Evolutionary conservation across 1,140 invertebrate species (phyloP), one percentile per base, ranked within the genome.

Genomic region (Parapsyche elsis): DNA sequence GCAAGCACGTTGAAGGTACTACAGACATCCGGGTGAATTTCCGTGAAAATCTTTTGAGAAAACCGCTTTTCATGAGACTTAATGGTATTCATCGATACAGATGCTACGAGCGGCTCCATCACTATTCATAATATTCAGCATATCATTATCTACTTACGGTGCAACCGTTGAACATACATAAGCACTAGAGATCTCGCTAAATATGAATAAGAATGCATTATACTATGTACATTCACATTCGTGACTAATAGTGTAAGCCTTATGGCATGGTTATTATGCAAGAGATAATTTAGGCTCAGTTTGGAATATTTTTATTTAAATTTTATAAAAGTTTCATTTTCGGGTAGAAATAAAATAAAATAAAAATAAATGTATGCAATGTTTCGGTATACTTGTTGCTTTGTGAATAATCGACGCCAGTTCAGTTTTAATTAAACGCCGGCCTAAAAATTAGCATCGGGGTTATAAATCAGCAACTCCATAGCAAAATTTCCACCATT

Each of bases 101-200:
- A 73, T 38, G 38, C 71, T 38, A 73, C 71, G 24, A 38, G 7
- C 30, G 4, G 38, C 38, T n/a, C 12, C 24, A 73, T 73, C 24
- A 73, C 38, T 73, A 73, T 73, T 23, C 71, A 67, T 5, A 7
- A 73, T 73, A 45, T 73, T 23, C 71, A 67, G 64, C 71, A 73
- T 73, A 45, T 73, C 71, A 45, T 73, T 44, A 44, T 38, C 30
- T 38, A 38, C 30, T 38, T 7, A 38, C 53, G 10, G 53, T 16
- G 14, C 21, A 59, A 59, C 14, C 21, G 53, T 21, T 5, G 53
- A 16, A 59, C 21, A 21, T 16, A 59, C 21, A 21, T 16, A 59
- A 59, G 53, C 53, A 4, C n/a, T 59, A 59, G 10, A 16, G 53
- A 1, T 59, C 14, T 16, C 10, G n/a, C 10, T 1, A 21, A 59